A percentile compares a stretch with the other conserved stretches of the same genome.
Conservation (phyloP, 2,888 invertebrate genomes). For the Augiades crinisus region DNA sequence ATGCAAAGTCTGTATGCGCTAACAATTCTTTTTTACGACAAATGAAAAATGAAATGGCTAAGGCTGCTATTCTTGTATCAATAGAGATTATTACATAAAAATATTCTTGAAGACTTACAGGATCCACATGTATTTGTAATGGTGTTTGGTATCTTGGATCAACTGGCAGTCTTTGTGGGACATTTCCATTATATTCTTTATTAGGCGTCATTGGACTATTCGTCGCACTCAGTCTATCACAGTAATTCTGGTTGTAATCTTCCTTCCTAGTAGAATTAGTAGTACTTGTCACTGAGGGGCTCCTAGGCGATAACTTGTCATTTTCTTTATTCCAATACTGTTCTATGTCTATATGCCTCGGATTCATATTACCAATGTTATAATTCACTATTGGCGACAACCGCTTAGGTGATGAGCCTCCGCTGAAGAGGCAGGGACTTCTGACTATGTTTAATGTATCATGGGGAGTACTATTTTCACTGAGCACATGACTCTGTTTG, state of each 20-base stretch:
- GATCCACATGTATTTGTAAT: conserved; percentile 85
- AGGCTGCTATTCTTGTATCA: too few species aligned
- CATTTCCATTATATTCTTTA: conserved; percentile 66
- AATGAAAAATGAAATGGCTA: too few species aligned
- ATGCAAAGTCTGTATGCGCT: too few species aligned
- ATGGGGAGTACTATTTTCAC: conserved; percentile 57
- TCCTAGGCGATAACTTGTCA: conserved; percentile 59
- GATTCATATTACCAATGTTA: conserved; percentile 78
- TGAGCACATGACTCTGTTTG: conserved; percentile 36
- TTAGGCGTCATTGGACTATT: conserved; percentile 62
- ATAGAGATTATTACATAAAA: not conserved
- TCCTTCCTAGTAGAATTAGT: conserved; percentile 59
- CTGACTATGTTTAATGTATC: conserved; percentile 56
- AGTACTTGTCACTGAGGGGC: conserved; percentile 56
- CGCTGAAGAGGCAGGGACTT: conserved; percentile 72
- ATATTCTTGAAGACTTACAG: conserved; percentile 75
- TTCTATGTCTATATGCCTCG: conserved; percentile 71
- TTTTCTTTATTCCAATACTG: conserved; percentile 63
- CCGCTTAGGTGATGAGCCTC: conserved; percentile 65
- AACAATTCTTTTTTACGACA: too few species aligned
- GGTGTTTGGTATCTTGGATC: conserved; percentile 73
- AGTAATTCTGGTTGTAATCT: conserved; percentile 70
- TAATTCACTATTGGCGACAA: conserved; percentile 73
- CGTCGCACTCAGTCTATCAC: conserved; percentile 58
- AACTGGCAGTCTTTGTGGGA: conserved; percentile 47